Conservation (phyloP, 2,888 invertebrate species). For the Synergus umbraculus region DNA sequence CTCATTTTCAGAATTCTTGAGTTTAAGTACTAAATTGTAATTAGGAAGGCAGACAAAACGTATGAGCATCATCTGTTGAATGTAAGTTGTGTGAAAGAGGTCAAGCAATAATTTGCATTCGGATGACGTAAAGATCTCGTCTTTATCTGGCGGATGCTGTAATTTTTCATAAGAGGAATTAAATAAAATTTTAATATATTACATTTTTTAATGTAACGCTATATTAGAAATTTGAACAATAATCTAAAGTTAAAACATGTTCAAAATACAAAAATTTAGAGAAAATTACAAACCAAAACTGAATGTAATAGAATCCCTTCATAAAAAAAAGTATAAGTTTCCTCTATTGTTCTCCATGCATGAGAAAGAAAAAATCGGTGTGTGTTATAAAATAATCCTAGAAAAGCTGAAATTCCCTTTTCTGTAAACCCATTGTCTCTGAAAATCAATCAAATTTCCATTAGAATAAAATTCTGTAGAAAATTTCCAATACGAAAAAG, state of each 20-base stretch:
- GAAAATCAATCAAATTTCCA: slow-evolving; percentile 53
- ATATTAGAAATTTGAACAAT: too few species aligned
- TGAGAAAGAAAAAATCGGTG: slow-evolving; percentile 62
- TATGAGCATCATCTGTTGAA: slow-evolving; percentile 67
- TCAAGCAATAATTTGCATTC: slow-evolving; percentile 63
- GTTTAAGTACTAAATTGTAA: slow-evolving; percentile 59
- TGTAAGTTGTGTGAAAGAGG: slow-evolving; percentile 64
- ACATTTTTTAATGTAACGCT: too few species aligned
- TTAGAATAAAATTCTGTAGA: not conserved
- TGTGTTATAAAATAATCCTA: not conserved
- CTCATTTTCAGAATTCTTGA: slow-evolving; percentile 35
- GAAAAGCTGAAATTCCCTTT: slow-evolving; percentile 1
- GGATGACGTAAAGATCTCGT: slow-evolving; percentile 63
- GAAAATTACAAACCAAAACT: slow-evolving; percentile 61
- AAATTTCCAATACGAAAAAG: not conserved
- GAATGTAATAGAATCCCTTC: slow-evolving; percentile 62
- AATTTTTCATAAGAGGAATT: slow-evolving; percentile 44
- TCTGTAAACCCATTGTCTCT: slow-evolving; percentile 58
- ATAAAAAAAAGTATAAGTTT: slow-evolving; percentile 64
- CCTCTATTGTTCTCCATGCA: slow-evolving; percentile 60
- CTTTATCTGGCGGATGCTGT: slow-evolving; percentile 67
- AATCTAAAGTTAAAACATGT: too few species aligned
- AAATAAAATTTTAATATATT: not conserved
- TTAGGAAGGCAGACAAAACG: slow-evolving; percentile 63
- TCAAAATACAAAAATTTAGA: not conserved